Base-by-base conservation (phyloP, 2,888 invertebrate species). In the Ichneumoninae sp. region DNA sequence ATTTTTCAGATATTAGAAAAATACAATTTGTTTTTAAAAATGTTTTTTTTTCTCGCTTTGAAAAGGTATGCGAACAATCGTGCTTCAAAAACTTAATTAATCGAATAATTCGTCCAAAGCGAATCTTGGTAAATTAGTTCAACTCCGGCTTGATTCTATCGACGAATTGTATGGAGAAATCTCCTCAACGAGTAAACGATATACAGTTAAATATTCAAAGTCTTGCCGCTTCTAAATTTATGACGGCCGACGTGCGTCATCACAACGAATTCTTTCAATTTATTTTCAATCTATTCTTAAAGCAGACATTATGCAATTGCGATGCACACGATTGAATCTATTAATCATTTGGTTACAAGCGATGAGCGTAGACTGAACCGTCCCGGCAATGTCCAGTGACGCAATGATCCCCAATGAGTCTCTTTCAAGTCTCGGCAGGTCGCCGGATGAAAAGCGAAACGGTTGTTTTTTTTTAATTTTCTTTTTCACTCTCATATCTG, bases 201-300 rank as follows among this genome's bases (percentile, higher is more conserved):
- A 19, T 50, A 26, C 16, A 47, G 50, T 13, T 2, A 44, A 74
- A 30, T 62, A 44, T 62, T 62, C 60, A 13, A 26, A 33, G 52
- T 30, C 50, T 26, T 26, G 16, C 44, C 33, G 19, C 13, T 13
- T 70, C 60, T 50, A 78, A 62, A 36, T 70, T 47, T 50, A 47
- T 33, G 54, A 36, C 40, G 30, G 36, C n/a, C 7, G 13, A 1
- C 60, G 47, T 69, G 69, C 78, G 78, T 78, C 78, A 78, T 78
- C 68, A 30, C 26, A 13, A 13, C 16, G n/a, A 70, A 70, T 70
- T 22, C 70, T 22, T 26, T 69, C 54, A 33, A 78, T 78, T 62
- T 60, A 70, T 78, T 70, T 70, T 30, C 70, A 78, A 78, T 78
- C 78, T 33, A 36, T 7, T 75, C 62, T 16, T 7, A 5, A 8